Percentiles rank a stretch among this genome's conserved stretches.
Evolutionary conservation across 1,140 invertebrate species (phyloP).

Genomic region (Scaptodrosophila lebanonensis): DNA sequence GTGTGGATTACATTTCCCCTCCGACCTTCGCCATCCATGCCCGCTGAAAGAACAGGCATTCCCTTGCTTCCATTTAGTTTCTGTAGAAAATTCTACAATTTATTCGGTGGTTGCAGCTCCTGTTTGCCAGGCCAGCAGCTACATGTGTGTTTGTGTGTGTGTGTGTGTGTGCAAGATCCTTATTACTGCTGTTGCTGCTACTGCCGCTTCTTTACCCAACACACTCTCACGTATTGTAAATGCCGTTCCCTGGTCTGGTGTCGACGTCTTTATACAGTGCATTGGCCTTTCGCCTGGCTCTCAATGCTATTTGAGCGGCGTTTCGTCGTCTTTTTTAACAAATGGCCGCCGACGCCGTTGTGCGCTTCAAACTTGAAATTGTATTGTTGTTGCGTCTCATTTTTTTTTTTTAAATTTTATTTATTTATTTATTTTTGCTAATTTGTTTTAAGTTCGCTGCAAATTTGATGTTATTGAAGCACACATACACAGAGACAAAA

Average conservation of each 20-base stretch:
- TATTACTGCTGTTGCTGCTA: background rate
- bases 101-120: slow-evolving; percentile 55
- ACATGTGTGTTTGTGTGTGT: slow-evolving; percentile 38
- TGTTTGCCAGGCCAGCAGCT: slow-evolving; percentile 47
- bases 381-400: slow-evolving; percentile 36
- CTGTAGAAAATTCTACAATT: slow-evolving; percentile 5
- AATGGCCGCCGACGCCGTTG: slow-evolving; percentile 34
- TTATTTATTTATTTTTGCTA: slow-evolving; percentile 41
- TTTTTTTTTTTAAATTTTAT: slow-evolving; percentile 25
- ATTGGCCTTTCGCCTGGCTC: slow-evolving; percentile 63
- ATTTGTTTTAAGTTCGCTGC: slow-evolving; percentile 61
- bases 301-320: slow-evolving; percentile 69
- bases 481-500: slow-evolving; percentile 11
- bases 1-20: too few relatives aligned
- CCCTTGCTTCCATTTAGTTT: background rate
- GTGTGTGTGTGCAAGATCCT: slow-evolving; percentile 38
- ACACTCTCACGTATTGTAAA: slow-evolving; percentile 8
- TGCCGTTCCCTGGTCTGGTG: slow-evolving; percentile 12
- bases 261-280: slow-evolving; percentile 50
- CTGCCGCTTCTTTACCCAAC: slow-evolving; percentile 1
- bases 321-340: slow-evolving; percentile 39
- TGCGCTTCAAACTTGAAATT: slow-evolving; percentile 61
- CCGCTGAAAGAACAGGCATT: too few relatives aligned
- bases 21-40: too few relatives aligned
- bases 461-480: slow-evolving; percentile 56